Evolutionary conservation across 2,113 vertebrate genomes (phyloP), one percentile per base, ranked within the genome.

Genomic region (Tenebrosternarchus preto): DNA sequence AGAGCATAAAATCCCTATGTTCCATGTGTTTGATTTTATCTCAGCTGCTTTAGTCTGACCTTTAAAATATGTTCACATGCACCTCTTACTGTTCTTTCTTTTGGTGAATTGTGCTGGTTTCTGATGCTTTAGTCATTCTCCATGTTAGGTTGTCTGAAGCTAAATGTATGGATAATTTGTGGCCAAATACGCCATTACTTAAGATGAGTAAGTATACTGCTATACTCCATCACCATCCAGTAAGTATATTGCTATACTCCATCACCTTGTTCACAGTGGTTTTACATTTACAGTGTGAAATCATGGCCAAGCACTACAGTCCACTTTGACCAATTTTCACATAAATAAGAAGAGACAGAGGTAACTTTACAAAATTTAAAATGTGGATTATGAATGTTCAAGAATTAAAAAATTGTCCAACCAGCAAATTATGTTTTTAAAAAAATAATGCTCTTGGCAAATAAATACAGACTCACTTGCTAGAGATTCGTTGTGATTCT

Each of bases 401-500:
- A 36, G 33, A 6, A 4, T 36, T 6, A 36, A 36, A 2, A 36
- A 6, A 4, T 36, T 36, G 33, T 36, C 33, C 33, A 36, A 36
- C 33, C 6, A 36, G 2, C 33, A 36, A 36, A 36, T 36, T 36
- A 36, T 19, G 12, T 1, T 25, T 55, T 31, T 53, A 24, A 77
- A 22, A 64, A 8, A 36, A 24, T 63, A 12, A 50, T 50, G 16
- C 3, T 2, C 22, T 53, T 16, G 27, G 31, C 20, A 50, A 39
- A 2, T 24, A 5, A 70, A 59, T 7, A 0, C 19, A 19, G 22
- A 73, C 93, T 93, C 86, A 99, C 97, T 95, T 87, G 94, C 88
- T 5, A 93, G 91, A 0, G 92, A 88, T 8, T 98, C 96, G 2
- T 92, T 93, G 36, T 94, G 89, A 74, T 94, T 97, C 86, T 98